These are phyloP conservation scores for Diaperis boleti DNA, from an alignment of 2,888 invertebrate species.

Conservation along the genomic window DNA sequence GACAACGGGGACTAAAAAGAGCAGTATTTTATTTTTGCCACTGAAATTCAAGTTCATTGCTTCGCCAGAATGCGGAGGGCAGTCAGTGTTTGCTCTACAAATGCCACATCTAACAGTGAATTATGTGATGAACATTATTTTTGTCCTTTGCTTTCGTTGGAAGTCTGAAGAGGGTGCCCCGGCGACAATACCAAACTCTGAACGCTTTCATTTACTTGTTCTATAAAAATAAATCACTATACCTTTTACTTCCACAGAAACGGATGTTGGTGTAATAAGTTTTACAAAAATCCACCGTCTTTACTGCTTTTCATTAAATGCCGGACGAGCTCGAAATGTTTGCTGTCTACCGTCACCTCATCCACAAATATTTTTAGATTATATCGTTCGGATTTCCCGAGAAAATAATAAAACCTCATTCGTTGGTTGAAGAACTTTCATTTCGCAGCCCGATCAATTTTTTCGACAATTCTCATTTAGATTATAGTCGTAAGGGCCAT, in stretches of 20 bases:
- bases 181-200: constrained; percentile 48
- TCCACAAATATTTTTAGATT: constrained; percentile 18
- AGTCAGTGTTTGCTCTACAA: constrained; percentile 47
- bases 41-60: constrained; percentile 48
- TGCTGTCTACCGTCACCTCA: constrained; percentile 16
- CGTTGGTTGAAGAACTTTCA: constrained; percentile 1
- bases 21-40: constrained; percentile 44
- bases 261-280: constrained; percentile 48
- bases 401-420: constrained; percentile 12
- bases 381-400: constrained; percentile 5
- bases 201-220: constrained; percentile 51
- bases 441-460: constrained; percentile 23
- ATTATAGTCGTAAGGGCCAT: constrained; percentile 41
- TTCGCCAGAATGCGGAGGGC: constrained; percentile 44
- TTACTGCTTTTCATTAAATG: constrained; percentile 43
- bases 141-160: constrained; percentile 48
- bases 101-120: constrained; percentile 49
- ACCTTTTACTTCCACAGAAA: constrained; percentile 45
- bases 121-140: constrained; percentile 51
- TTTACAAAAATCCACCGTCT: constrained; percentile 46
- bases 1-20: constrained; percentile 33
- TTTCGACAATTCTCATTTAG: constrained; percentile 37
- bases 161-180: constrained; percentile 47
- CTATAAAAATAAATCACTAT: constrained; percentile 50
- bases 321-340: constrained; percentile 32